phyloP scores from a whole-genome alignment of 1,140 invertebrate species.

The Akabosia matsudoensis region DNA sequence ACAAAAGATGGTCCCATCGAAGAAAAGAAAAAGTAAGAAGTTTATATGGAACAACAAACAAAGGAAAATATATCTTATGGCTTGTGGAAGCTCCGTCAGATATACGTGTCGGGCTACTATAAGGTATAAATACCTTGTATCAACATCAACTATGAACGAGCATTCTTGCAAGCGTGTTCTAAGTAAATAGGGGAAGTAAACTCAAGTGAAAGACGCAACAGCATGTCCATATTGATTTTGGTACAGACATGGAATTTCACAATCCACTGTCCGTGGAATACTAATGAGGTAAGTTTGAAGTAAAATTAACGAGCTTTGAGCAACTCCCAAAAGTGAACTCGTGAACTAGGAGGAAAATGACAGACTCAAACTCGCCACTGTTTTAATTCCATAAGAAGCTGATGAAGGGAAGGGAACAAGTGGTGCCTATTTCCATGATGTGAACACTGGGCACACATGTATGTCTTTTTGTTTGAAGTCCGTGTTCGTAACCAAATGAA shows the following conservation, averaged over 20 bases:
- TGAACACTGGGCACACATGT: too few relatives aligned
- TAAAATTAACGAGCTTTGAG: conserved; percentile 23
- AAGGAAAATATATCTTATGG: background rate
- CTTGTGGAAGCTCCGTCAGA: too few relatives aligned
- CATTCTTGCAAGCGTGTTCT: too few relatives aligned
- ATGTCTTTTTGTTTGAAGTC: too few relatives aligned
- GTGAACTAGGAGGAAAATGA: background rate
- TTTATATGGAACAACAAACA: conserved; percentile 6
- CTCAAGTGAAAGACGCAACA: background rate
- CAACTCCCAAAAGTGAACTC: conserved; percentile 16
- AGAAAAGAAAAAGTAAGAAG: background rate
- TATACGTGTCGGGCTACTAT: too few relatives aligned
- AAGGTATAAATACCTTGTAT: too few relatives aligned
- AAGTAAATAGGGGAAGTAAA: background rate
- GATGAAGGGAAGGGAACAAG: background rate
- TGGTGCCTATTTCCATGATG: background rate
- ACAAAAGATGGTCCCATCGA: conserved; percentile 9
- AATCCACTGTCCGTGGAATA: conserved; percentile 23
- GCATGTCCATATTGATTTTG: conserved; percentile 19
- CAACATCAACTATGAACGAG: too few relatives aligned
- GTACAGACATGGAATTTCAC: conserved; percentile 17
- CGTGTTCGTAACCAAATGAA: background rate
- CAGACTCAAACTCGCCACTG: background rate
- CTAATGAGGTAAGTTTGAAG: conserved; percentile 14
- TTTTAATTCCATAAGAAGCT: background rate